Percentiles rank a stretch among this genome's conserved stretches.
Evolutionary conservation across 2,888 invertebrate genomes (phyloP).

Genomic region (Cataglyphis altisquamis): DNA sequence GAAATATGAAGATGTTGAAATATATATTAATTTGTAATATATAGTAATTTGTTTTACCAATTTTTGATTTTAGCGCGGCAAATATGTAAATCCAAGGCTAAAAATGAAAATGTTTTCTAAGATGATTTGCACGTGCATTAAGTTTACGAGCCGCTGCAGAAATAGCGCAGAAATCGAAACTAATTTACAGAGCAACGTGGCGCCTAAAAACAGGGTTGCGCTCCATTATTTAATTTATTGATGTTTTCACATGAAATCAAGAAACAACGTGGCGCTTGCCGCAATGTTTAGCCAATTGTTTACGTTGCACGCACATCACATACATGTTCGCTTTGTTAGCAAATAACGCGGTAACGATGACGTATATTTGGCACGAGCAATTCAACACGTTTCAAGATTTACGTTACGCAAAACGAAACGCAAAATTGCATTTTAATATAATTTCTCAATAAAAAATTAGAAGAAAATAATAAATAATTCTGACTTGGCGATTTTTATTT

Average conservation of each 20-base stretch:
- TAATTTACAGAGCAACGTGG: slow-evolving; percentile 47
- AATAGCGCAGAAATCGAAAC: slow-evolving; percentile 50
- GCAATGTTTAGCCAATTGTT: slow-evolving; percentile 60
- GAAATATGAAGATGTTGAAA: too few relatives aligned
- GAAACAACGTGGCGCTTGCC: slow-evolving; percentile 28
- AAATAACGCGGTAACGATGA: slow-evolving; percentile 47
- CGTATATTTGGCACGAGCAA: slow-evolving; percentile 61
- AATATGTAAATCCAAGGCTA: slow-evolving; percentile 16
- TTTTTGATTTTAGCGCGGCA: slow-evolving; percentile 21
- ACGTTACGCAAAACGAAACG: slow-evolving; percentile 52
- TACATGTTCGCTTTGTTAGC: slow-evolving; percentile 44
- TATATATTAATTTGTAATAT: too few relatives aligned
- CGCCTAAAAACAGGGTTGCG: slow-evolving; percentile 48
- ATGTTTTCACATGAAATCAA: slow-evolving; percentile 63
- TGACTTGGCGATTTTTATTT: slow-evolving; percentile 19
- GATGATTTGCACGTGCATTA: slow-evolving; percentile 20
- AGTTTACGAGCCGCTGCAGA: slow-evolving; percentile 18
- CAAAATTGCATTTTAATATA: slow-evolving; percentile 45
- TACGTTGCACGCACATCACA: slow-evolving; percentile 42
- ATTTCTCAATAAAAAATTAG: slow-evolving; percentile 29
- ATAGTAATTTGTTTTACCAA: slow-evolving; percentile 26
- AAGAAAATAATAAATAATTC: neutral
- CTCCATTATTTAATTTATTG: slow-evolving; percentile 83
- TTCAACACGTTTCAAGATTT: slow-evolving; percentile 47
- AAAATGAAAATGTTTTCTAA: slow-evolving; percentile 29